Conservation (phyloP, 2,113 vertebrate genomes). For the Corvus hawaiiensis region DNA sequence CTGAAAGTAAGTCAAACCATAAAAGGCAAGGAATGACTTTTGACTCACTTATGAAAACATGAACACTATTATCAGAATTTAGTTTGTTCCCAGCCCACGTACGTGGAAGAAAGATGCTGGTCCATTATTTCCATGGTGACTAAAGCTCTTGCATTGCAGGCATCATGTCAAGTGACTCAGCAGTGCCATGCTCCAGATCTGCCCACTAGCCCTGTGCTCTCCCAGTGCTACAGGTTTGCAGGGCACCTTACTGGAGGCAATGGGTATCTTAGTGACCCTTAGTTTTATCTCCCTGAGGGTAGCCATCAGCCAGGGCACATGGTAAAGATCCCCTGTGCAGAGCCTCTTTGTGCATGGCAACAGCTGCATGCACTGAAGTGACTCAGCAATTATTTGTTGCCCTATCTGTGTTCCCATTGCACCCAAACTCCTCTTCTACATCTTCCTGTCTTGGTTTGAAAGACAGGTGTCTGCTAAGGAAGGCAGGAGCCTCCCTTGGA, state of each 20-base stretch:
- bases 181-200: neutral
- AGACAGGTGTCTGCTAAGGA: neutral
- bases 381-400: neutral
- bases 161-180: neutral
- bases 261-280: neutral
- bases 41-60: neutral
- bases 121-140: neutral
- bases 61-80: neutral
- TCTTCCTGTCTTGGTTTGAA: neutral
- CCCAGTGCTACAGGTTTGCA: neutral
- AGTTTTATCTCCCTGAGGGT: neutral
- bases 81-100: neutral
- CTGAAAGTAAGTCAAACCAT: neutral
- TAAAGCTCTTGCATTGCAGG: rapidly evolving
- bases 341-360: neutral
- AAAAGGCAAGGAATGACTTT: neutral
- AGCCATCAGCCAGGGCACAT: neutral
- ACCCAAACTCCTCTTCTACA: neutral
- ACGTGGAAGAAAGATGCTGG: neutral
- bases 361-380: neutral
- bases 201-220: neutral
- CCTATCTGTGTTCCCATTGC: neutral
- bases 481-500: neutral
- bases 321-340: neutral
- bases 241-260: neutral